phyloP scores from a whole-genome alignment of 2,797 vertebrate genomes.

The Chaetodon trifasciatus region DNA sequence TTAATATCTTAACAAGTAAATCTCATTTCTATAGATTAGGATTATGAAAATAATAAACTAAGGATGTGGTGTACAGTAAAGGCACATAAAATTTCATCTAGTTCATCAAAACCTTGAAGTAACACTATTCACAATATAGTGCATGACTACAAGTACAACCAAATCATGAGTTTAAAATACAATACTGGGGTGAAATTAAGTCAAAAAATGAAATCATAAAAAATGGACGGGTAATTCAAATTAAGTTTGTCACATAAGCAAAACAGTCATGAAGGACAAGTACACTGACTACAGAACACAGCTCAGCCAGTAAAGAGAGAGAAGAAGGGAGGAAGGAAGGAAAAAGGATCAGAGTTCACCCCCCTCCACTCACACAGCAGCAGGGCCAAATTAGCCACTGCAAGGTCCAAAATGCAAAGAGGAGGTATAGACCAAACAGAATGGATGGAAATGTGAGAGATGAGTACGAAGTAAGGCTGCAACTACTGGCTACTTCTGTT shows the following conservation, averaged over 20 bases:
- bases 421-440: constrained; percentile 51
- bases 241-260: constrained; percentile 57
- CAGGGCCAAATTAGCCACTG: constrained; percentile 85
- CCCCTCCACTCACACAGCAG: constrained; percentile 52
- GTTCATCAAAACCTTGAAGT: constrained; percentile 40
- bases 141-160: constrained; percentile 34
- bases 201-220: constrained; percentile 61
- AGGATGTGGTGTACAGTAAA: constrained; percentile 1
- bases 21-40: background rate
- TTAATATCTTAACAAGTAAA: background rate
- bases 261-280: constrained; percentile 60
- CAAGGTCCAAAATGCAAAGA: constrained; percentile 30
- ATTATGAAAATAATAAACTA: background rate
- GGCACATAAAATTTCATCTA: constrained; percentile 40
- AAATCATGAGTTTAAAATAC: constrained; percentile 65
- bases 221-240: constrained; percentile 46
- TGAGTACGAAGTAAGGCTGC: constrained; percentile 48
- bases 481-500: background rate
- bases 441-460: constrained; percentile 13
- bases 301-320: constrained; percentile 76
- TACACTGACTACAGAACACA: constrained; percentile 80
- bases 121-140: background rate
- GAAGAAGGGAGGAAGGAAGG: constrained; percentile 36
- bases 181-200: constrained; percentile 56
- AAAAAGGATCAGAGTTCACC: constrained; percentile 33